Conservation (phyloP, 2,113 vertebrate genomes). For the Anolis sagrei region DNA sequence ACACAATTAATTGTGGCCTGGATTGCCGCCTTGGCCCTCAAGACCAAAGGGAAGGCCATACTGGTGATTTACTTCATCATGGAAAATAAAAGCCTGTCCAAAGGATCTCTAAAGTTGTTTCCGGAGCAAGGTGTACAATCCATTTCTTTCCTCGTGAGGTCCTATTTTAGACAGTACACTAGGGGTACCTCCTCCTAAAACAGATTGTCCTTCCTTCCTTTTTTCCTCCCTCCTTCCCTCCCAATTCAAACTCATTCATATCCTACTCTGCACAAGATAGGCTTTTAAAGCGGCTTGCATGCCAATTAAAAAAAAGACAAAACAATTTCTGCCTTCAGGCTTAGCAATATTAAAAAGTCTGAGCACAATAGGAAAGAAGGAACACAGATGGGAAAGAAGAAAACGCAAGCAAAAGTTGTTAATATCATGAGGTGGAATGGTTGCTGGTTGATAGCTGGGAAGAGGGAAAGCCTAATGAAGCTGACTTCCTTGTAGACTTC, state of each 20-base stretch:
- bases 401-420: not conserved
- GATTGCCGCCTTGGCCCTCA: slow-evolving; percentile 3
- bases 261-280: too few relatives aligned
- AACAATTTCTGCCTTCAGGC: too few relatives aligned
- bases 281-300: too few relatives aligned
- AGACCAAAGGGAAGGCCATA: slow-evolving; percentile 6
- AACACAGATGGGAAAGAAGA: not conserved
- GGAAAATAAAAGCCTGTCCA: slow-evolving; percentile 19
- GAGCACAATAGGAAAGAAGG: not conserved
- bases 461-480: too few relatives aligned
- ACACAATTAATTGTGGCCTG: slow-evolving; percentile 27
- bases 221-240: too few relatives aligned
- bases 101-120: not conserved
- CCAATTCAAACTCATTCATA: too few relatives aligned
- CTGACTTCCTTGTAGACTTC: too few relatives aligned
- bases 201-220: not conserved
- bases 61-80: not conserved
- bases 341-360: not conserved
- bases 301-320: too few relatives aligned
- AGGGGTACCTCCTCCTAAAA: not conserved
- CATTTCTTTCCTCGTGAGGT: not conserved
- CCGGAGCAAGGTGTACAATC: not conserved
- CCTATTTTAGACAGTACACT: not conserved
- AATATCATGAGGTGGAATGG: too few relatives aligned
- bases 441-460: too few relatives aligned